Conservation (phyloP, 2,888 invertebrate genomes). For the Allygus modestus region DNA sequence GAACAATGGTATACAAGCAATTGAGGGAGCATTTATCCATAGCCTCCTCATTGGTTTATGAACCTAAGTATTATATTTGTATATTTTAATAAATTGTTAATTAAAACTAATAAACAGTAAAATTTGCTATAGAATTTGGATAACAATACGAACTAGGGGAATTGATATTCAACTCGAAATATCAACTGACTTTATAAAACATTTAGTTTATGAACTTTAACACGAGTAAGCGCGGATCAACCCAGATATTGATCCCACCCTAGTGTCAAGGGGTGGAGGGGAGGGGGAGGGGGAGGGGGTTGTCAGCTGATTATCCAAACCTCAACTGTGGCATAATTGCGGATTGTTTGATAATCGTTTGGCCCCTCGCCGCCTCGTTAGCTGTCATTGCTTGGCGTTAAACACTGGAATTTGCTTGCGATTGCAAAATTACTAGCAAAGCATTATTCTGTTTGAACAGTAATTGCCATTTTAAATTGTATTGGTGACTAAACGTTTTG, state of each 20-base stretch:
- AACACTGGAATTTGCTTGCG: neutral
- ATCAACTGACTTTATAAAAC: neutral
- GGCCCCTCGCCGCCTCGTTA: neutral
- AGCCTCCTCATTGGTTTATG: no score
- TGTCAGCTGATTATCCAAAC: slow-evolving; percentile 27
- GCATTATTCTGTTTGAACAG: neutral
- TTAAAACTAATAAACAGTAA: no score
- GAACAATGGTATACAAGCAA: no score
- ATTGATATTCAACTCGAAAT: no score
- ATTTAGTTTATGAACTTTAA: neutral
- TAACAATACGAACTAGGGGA: no score
- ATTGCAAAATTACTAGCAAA: neutral
- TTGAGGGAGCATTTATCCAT: no score
- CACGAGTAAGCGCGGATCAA: neutral
- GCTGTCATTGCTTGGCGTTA: neutral
- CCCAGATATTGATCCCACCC: neutral
- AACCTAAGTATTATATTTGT: no score
- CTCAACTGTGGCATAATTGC: neutral
- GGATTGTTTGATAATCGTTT: slow-evolving; percentile 35
- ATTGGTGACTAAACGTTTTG: no score
- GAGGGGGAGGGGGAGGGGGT: neutral
- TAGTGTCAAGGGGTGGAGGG: neutral
- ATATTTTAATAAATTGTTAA: no score
- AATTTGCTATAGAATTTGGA: no score
- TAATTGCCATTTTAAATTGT: no score